Conservation (phyloP, 2,888 invertebrate species). For the Mythimna vitellina region DNA sequence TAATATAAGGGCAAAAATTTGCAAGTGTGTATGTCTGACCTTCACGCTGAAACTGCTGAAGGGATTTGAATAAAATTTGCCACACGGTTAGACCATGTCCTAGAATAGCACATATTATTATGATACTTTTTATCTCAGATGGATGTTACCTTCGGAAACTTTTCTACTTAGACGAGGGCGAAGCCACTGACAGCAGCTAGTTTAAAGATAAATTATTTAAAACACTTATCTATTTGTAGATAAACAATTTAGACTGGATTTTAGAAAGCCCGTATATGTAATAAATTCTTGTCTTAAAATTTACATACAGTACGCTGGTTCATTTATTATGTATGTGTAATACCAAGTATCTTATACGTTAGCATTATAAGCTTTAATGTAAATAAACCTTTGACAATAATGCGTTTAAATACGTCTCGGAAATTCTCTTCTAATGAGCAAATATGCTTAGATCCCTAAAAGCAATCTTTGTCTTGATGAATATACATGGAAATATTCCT, state of each 20-base stretch:
- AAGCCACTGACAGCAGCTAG: no score
- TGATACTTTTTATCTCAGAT: no score
- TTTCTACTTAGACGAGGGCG: no score
- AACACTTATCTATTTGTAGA: background rate
- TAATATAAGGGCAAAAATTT: no score
- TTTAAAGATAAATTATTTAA: no score
- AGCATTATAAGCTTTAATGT: conserved; percentile 23
- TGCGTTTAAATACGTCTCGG: conserved; percentile 28
- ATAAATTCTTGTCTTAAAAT: background rate
- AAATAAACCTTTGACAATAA: conserved; percentile 47
- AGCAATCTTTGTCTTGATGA: conserved; percentile 38
- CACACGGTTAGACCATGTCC: no score
- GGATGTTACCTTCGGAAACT: no score
- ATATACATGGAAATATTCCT: conserved; percentile 13
- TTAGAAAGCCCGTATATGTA: background rate
- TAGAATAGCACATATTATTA: no score
- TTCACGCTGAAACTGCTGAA: no score
- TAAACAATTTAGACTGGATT: background rate
- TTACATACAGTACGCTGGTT: background rate
- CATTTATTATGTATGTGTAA: conserved; percentile 4
- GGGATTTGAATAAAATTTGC: no score
- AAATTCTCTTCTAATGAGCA: conserved; percentile 30
- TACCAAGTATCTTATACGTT: no score
- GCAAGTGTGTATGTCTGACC: no score
- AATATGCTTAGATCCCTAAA: conserved; percentile 29